A percentile compares a stretch with the other conserved stretches of the same genome.
phyloP scores from a whole-genome alignment of 2,113 vertebrate species.

The Shinisaurus crocodilurus region DNA sequence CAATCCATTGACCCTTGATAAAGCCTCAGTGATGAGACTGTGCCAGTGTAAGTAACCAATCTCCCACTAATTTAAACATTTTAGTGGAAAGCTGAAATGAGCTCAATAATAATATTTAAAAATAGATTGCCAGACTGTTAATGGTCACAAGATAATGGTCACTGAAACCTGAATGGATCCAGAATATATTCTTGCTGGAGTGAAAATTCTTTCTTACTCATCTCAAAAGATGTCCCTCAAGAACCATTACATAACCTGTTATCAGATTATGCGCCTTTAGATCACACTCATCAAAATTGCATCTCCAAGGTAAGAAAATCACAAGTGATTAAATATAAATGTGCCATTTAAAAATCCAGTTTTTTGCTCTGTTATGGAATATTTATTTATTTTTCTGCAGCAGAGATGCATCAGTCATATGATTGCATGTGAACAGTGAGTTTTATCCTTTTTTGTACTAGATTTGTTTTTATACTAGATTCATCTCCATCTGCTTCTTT shows the following conservation, averaged over 20 bases:
- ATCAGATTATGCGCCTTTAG: slow-evolving; percentile 66
- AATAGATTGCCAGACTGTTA: not conserved
- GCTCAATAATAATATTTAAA: not conserved
- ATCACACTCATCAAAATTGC: slow-evolving; percentile 75
- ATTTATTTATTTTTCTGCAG: slow-evolving; percentile 68
- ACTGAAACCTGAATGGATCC: not conserved
- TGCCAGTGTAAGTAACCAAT: not conserved
- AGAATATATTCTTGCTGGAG: not conserved
- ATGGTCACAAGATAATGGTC: not conserved
- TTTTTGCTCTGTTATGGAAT: slow-evolving; percentile 72
- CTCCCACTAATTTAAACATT: too few species aligned
- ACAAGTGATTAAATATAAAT: slow-evolving; percentile 73
- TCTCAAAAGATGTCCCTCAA: slow-evolving; percentile 52
- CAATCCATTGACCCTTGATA: not conserved
- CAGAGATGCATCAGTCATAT: slow-evolving; percentile 62
- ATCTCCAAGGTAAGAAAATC: slow-evolving; percentile 71
- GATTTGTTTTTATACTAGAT: slow-evolving; percentile 65
- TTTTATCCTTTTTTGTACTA: slow-evolving; percentile 51
- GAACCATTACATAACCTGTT: slow-evolving; percentile 72
- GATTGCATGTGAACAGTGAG: slow-evolving; percentile 67
- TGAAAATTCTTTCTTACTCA: slow-evolving; percentile 9
- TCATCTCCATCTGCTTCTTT: slow-evolving; percentile 65
- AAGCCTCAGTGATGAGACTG: not conserved
- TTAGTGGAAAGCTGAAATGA: too few species aligned
- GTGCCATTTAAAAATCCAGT: slow-evolving; percentile 67